These are phyloP conservation scores for Mormyrops attenuatus DNA, from an alignment of 2,797 vertebrate species.

Conservation along the genomic window DNA sequence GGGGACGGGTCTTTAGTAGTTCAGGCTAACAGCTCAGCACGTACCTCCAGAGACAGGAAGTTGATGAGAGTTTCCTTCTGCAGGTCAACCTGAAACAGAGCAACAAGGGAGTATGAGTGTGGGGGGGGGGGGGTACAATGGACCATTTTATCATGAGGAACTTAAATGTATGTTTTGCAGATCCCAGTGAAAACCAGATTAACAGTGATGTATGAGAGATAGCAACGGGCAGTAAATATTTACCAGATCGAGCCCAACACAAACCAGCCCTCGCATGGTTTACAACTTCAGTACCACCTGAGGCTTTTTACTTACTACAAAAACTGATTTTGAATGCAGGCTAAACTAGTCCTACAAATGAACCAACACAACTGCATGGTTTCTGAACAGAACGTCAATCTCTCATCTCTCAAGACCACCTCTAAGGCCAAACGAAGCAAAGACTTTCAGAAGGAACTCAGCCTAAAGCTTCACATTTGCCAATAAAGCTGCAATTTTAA, in stretches of 20 bases:
- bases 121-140: constrained; percentile 40
- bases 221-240: neutral
- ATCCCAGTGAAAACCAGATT: constrained; percentile 2
- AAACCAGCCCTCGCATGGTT: neutral
- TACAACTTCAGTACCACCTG: neutral
- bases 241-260: neutral
- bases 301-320: neutral
- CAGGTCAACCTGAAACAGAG: constrained; percentile 79
- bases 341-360: neutral
- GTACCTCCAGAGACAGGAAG: constrained; percentile 88
- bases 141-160: constrained; percentile 31
- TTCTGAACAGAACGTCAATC: neutral
- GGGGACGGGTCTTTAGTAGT: constrained; percentile 49
- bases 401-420: neutral
- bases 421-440: neutral
- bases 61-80: constrained; percentile 87
- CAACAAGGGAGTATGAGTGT: constrained; percentile 4
- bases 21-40: constrained; percentile 47
- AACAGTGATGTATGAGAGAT: neutral
- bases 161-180: neutral
- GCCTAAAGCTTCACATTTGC: neutral
- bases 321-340: neutral
- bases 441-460: neutral
- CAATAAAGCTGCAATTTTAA: neutral
- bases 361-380: neutral